Base-by-base conservation (phyloP, 2,797 vertebrate species). In the Pteronotus mesoamericanus region DNA sequence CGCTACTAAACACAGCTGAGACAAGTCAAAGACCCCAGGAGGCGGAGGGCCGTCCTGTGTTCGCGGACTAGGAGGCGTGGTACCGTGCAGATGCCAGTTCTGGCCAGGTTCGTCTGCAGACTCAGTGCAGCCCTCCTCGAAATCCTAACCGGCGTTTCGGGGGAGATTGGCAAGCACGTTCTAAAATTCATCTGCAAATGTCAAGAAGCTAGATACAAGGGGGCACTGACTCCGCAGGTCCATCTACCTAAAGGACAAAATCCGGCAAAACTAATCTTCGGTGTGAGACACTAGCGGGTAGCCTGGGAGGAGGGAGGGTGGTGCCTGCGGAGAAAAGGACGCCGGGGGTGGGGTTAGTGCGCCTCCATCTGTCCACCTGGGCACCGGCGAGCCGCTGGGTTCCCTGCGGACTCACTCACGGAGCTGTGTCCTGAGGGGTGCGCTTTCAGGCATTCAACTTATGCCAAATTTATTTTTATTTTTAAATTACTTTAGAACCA, bases 221-320 rank as follows among this genome's bases (percentile, higher is more conserved):
- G 11, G 26, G 18, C 1, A 2, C 42, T 11, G 29, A 4, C 57
- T 39, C 32, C 32, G n/a, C 0, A 2, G 19, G 15, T 68, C 51
- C 22, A 14, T 37, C 10, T 29, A 0, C n/a, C 59, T 4, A 21
- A 61, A 75, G 48, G 19, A n/a, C 14, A 66, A 29, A 24, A 29
- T 34, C 8, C 46, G 4, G 53, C 29, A 80, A 48, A 84, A 53
- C 24, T 12, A 22, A 6, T 8, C 32, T 37, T 3, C 0, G 11
- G n/a, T 39, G 26, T 68, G 77, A 51, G n/a, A 69, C 59, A 48
- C 16, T 29, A 15, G 18, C 48, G 72, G 39, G 22, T 26, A 24
- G 51, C n/a, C 19, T n/a, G 37, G 51, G 18, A 80, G 9, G 46
- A 32, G 4, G 24, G 39, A 15, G 57, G n/a, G 10, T 8, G 8